phyloP scores from a whole-genome alignment of 2,113 vertebrate genomes.

The Mobula hypostoma region DNA sequence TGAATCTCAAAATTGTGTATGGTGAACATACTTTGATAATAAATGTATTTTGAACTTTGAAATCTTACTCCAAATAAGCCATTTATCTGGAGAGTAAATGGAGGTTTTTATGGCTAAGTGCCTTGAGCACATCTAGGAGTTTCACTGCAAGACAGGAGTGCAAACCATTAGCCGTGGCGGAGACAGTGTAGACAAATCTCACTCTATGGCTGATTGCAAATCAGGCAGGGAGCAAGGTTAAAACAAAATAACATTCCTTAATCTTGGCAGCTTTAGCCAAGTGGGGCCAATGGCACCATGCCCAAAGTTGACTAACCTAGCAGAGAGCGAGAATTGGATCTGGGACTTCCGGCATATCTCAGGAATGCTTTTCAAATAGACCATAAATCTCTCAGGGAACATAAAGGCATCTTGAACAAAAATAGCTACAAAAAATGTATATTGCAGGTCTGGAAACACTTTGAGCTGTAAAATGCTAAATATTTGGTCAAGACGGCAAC shows the following conservation, averaged over 20 bases:
- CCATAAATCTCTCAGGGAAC: neutral
- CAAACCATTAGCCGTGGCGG: too few relatives aligned
- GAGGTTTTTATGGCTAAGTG: too few relatives aligned
- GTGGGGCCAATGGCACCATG: neutral
- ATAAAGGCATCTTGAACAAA: neutral
- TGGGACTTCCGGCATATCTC: neutral
- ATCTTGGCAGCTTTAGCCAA: neutral
- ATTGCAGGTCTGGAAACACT: neutral
- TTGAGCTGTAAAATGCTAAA: neutral
- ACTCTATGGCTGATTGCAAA: neutral
- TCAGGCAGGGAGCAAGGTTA: neutral
- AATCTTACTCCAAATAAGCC: too few relatives aligned
- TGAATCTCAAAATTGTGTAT: too few relatives aligned
- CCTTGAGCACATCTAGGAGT: too few relatives aligned
- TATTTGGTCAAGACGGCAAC: neutral
- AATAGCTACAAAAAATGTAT: neutral
- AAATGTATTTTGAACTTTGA: too few relatives aligned
- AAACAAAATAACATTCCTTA: neutral
- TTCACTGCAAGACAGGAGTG: too few relatives aligned
- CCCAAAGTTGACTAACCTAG: neutral
- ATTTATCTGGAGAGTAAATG: too few relatives aligned
- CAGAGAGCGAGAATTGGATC: neutral
- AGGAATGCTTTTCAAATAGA: neutral
- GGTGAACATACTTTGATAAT: too few relatives aligned
- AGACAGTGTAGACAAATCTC: neutral